Percentiles rank a stretch among this genome's conserved stretches.
Evolutionary conservation across 2,113 vertebrate genomes (phyloP).

Genomic region (Seriola dumerili): DNA sequence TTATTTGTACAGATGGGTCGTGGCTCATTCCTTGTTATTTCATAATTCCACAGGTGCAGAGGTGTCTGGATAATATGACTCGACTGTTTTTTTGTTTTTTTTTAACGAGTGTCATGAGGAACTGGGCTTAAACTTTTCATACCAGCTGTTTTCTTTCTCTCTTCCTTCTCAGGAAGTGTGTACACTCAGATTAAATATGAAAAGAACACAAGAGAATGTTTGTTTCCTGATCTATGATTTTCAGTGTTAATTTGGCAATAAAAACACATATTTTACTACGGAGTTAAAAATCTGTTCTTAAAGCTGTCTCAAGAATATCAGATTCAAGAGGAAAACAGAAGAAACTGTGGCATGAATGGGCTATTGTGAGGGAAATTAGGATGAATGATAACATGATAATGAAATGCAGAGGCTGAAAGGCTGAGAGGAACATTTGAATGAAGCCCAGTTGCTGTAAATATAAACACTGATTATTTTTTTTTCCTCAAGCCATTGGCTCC

Average conservation of each 20-base stretch:
- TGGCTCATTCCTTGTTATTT: slow-evolving; percentile 72
- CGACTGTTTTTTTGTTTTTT: slow-evolving; percentile 7
- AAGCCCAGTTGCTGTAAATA: slow-evolving; percentile 7
- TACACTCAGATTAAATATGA: slow-evolving; percentile 46
- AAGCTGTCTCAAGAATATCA: slow-evolving; percentile 15
- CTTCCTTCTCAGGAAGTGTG: slow-evolving; percentile 56
- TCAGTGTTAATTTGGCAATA: slow-evolving; percentile 59
- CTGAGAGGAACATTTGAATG: neutral
- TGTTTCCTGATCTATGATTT: slow-evolving; percentile 54
- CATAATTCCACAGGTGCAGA: slow-evolving; percentile 64
- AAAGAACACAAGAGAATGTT: slow-evolving; percentile 31
- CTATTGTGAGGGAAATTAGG: slow-evolving; percentile 23
- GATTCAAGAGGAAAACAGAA: slow-evolving; percentile 8
- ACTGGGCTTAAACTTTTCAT: slow-evolving; percentile 50
- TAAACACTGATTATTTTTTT: slow-evolving; percentile 11
- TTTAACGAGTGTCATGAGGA: slow-evolving; percentile 32
- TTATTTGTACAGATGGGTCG: slow-evolving; percentile 74
- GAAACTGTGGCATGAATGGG: slow-evolving; percentile 17
- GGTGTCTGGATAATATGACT: slow-evolving; percentile 58
- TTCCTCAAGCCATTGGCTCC: neutral
- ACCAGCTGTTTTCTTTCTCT: slow-evolving; percentile 44
- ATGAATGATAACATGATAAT: slow-evolving; percentile 51
- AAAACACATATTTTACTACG: slow-evolving; percentile 49
- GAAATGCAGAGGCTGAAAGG: slow-evolving; percentile 28
- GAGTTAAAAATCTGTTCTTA: slow-evolving; percentile 17